Base-by-base conservation (phyloP, 2,797 vertebrate genomes). In the Argyrosomus regius region DNA sequence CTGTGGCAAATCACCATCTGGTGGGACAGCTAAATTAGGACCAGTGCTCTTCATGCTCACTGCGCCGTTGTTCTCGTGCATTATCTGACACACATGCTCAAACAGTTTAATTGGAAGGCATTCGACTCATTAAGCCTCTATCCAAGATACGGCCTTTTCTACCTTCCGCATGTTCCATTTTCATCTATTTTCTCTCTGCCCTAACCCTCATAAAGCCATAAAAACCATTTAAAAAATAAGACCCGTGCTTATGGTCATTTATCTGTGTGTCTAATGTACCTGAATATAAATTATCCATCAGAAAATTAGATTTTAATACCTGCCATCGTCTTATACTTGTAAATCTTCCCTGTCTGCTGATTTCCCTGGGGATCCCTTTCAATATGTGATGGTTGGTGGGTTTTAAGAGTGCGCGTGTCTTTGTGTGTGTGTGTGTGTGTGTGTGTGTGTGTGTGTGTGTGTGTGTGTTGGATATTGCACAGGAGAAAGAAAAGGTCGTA, bases 1-100 rank as follows among this genome's bases (percentile, higher is more conserved):
- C 90, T 90, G 90, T 86, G 86, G 86, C 86, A 85, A 91, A 76
- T 90, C 85, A 86, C 91, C 92, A 89, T 91, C 92, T 92, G 91
- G 73, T 81, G 81, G 75, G 52, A 59, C 24, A 66, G 89, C 88
- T 88, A 91, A 91, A 92, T 92, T 80, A 87, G 84, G 82, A 83
- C 77, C 76, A 9, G 16, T 72, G 88, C 74, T 90, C 85, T 90
- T 93, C 89, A 84, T 88, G 90, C 92, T 88, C 76, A 22, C 71
- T 88, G 89, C 87, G 68, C 62, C 62, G 24, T 71, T 80, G 72
- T 85, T 84, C 76, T 20, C 8, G 3, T 69, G 60, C 69, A 52
- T 77, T 87, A 85, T 91, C 78, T 76, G 75, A 84, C 85, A 84
- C 85, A 85, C 88, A 80, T 80, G 77, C 80, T 84, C 83, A 78